phyloP scores from a whole-genome alignment of 1,140 invertebrate species.

The Condylostylus longicornis region DNA sequence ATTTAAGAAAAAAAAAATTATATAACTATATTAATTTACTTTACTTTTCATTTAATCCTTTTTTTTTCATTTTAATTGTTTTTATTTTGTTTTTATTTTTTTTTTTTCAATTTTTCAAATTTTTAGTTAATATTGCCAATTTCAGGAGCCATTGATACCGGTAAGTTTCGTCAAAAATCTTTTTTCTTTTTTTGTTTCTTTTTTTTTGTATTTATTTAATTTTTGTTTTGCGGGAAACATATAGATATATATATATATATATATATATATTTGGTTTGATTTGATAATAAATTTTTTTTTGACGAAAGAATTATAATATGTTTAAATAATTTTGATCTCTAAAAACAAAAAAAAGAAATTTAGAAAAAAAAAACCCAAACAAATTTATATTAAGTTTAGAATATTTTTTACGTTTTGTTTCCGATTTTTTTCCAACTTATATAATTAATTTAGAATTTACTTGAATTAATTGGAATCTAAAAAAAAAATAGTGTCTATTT shows the following conservation, averaged over 20 bases:
- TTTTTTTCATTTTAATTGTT: conserved; percentile 11
- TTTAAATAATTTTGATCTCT: no score
- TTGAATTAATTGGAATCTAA: no score
- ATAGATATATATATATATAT: conserved; percentile 31
- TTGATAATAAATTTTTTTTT: conserved; percentile 14
- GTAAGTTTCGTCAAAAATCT: conserved; percentile 34
- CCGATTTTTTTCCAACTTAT: no score
- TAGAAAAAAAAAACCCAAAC: no score
- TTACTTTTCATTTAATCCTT: conserved; percentile 9
- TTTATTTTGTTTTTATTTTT: conserved; percentile 12
- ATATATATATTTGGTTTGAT: conserved; percentile 11
- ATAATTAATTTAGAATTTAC: no score
- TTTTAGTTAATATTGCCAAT: no score
- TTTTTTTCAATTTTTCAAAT: conserved; percentile 7
- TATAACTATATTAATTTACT: conserved; percentile 14
- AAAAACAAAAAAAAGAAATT: no score
- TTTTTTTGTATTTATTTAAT: conserved; percentile 25
- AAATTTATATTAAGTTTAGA: no score
- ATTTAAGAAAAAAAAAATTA: not conserved
- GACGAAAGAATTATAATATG: no score
- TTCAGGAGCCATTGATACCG: conserved; percentile 33
- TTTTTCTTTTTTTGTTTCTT: conserved; percentile 8
- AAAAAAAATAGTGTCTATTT: no score
- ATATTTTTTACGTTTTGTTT: no score
- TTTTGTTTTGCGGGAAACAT: conserved; percentile 24